phyloP scores from a whole-genome alignment of 37 sponge, comb jelly and placozoan species.

The Spongilla lacustris region DNA sequence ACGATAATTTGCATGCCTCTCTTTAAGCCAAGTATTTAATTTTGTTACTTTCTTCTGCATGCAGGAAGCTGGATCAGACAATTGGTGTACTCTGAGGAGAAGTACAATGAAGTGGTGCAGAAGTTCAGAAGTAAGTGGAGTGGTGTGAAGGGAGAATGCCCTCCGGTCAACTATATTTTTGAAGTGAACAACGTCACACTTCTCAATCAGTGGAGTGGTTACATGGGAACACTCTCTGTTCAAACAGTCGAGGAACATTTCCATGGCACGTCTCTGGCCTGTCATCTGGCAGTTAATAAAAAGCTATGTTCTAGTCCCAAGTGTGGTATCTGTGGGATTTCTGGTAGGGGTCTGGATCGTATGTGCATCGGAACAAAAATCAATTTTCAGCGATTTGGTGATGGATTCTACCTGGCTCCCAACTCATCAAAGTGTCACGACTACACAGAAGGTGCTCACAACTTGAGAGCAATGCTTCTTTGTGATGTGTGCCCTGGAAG shows the following conservation, averaged over 20 bases:
- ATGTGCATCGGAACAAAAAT: constrained; percentile 55
- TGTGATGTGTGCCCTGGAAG: constrained; percentile 69
- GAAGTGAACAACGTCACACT: constrained; percentile 22
- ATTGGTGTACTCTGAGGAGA: too few species aligned
- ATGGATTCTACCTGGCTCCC: constrained; percentile 80
- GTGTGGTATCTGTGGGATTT: constrained; percentile 81
- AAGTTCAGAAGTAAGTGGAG: constrained; percentile 38
- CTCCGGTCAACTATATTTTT: constrained; percentile 11
- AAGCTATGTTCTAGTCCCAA: constrained; percentile 40
- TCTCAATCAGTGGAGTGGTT: constrained; percentile 17
- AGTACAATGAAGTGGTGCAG: neutral
- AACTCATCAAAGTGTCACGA: constrained; percentile 85
- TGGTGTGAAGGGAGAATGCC: constrained; percentile 35
- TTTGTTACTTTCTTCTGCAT: too few species aligned
- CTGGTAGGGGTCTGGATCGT: constrained; percentile 50
- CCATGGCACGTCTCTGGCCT: constrained; percentile 79
- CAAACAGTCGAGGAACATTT: constrained; percentile 46
- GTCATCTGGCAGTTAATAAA: constrained; percentile 38
- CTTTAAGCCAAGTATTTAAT: too few species aligned
- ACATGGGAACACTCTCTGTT: constrained; percentile 7
- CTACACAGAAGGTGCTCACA: constrained; percentile 66
- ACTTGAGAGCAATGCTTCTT: constrained; percentile 67
- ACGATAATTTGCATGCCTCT: too few species aligned
- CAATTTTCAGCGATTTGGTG: constrained; percentile 67
- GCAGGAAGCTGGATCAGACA: too few species aligned